Evolutionary conservation across 2,888 invertebrate species (phyloP), one percentile per base, ranked within the genome.

Genomic region (Scaptomyza polygonia): DNA sequence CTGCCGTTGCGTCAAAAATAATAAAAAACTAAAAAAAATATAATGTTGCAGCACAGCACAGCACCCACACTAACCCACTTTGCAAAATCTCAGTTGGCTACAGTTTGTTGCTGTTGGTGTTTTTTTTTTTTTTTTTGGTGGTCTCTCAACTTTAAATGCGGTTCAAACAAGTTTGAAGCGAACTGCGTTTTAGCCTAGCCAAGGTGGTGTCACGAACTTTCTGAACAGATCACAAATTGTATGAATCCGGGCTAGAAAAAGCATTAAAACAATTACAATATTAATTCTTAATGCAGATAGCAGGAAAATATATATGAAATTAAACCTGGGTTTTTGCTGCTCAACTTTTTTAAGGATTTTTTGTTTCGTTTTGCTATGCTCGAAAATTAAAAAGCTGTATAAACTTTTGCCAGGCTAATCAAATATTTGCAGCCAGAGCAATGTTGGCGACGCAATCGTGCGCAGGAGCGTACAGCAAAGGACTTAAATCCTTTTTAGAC

Each of bases 401-500:
- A 73, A 88, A 66, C 62, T 73, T 78, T 78, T 73, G 65, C 61
- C 42, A 14, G 16, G 87, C 85, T 85, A 84, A 88, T 85, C 88
- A 85, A 88, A 88, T 80, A 84, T 86, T 80, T 85, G 80, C 85
- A 88, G 82, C 67, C 51, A 56, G 62, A 68, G 83, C 18, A 30
- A 54, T 36, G 36, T 56, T 30, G 48, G 25, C 14, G 45, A 79
- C 64, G 79, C 83, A 67, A 76, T 77, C 80, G 81, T 84, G 87
- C 81, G 69, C 36, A 61, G 79, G 45, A 61, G 79, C 39, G 34
- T 47, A 62, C 49, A 49, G 81, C 68, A 86, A 85, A 72, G 77
- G 83, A 69, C 83, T 72, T 63, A 83, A 88, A 85, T 83, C 88
- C 84, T 88, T 82, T 39, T 85, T 78, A 86, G 84, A 84, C 86